Percentiles rank a stretch among this genome's conserved stretches.
These are phyloP conservation scores for Nannospalax galili DNA, from an alignment of 2,113 vertebrate genomes.

Conservation along the genomic window DNA sequence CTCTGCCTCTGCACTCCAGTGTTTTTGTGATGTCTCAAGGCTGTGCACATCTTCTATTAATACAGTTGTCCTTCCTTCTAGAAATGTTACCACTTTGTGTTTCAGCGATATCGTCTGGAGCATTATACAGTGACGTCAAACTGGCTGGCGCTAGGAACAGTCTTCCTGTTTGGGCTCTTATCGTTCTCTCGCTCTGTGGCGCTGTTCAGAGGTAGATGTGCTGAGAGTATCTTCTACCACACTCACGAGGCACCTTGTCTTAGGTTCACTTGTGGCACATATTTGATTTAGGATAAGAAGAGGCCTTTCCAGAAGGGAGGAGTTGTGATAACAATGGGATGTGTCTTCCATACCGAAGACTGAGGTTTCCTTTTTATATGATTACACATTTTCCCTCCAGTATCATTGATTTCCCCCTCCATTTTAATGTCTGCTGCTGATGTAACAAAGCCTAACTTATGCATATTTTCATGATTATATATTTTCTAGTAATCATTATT, in stretches of 20 bases:
- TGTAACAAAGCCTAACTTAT: conserved; percentile 44
- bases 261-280: background rate
- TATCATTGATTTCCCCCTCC: background rate
- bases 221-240: background rate
- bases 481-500: conserved; percentile 34
- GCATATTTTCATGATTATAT: conserved; percentile 8
- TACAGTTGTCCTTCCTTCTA: conserved; percentile 79
- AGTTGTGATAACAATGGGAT: background rate
- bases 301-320: background rate
- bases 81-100: conserved; percentile 99
- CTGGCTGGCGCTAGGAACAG: conserved; percentile 93
- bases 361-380: conserved; percentile 42
- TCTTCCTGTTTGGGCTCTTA: conserved; percentile 91
- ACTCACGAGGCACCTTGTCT: background rate
- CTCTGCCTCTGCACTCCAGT: background rate
- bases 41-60: background rate
- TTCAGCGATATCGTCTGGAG: conserved; percentile 96
- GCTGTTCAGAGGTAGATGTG: conserved; percentile 93
- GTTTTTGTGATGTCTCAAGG: background rate
- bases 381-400: background rate
- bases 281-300: background rate
- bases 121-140: conserved; percentile 98
- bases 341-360: background rate
- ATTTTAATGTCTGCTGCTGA: conserved; percentile 9
- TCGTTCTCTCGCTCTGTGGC: conserved; percentile 96